Conservation (phyloP, 2,113 vertebrate genomes). For the Hucho hucho region DNA sequence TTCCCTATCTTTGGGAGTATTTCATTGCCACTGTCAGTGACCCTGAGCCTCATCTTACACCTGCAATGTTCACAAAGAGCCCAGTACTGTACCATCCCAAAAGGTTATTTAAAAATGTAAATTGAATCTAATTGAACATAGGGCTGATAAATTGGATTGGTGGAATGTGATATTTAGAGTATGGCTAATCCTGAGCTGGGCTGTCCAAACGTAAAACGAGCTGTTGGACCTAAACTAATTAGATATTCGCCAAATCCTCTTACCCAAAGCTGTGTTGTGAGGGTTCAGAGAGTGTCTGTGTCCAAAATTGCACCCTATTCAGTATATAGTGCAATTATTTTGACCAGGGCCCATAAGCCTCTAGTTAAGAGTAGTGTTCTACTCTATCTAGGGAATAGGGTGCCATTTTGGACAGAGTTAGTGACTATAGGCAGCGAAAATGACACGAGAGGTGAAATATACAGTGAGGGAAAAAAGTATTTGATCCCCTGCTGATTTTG, state of each 20-base stretch:
- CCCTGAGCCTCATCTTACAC: too few species aligned
- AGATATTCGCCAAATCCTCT: conserved; percentile 8
- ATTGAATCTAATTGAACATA: not conserved
- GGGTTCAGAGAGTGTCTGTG: not conserved
- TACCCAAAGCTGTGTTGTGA: conserved; percentile 1
- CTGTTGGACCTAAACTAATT: not conserved
- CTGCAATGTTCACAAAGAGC: not conserved
- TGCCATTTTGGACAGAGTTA: too few species aligned
- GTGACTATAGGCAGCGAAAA: too few species aligned
- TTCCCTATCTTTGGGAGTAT: too few species aligned
- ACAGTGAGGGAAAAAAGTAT: too few species aligned
- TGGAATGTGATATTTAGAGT: conserved; percentile 2
- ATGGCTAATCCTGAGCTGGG: not conserved
- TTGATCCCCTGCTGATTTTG: too few species aligned
- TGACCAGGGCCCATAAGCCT: too few species aligned
- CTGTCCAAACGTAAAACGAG: not conserved
- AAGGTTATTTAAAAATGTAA: not conserved
- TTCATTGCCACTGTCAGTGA: too few species aligned
- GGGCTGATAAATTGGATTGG: not conserved
- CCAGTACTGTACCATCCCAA: not conserved
- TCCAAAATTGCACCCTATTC: not conserved
- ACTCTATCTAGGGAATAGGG: too few species aligned
- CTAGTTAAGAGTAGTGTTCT: too few species aligned
- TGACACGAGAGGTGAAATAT: too few species aligned
- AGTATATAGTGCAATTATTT: too few species aligned